A percentile compares a stretch with the other conserved stretches of the same genome.
Evolutionary conservation across 2,888 invertebrate genomes (phyloP).

Genomic region (Atherix ibis): DNA sequence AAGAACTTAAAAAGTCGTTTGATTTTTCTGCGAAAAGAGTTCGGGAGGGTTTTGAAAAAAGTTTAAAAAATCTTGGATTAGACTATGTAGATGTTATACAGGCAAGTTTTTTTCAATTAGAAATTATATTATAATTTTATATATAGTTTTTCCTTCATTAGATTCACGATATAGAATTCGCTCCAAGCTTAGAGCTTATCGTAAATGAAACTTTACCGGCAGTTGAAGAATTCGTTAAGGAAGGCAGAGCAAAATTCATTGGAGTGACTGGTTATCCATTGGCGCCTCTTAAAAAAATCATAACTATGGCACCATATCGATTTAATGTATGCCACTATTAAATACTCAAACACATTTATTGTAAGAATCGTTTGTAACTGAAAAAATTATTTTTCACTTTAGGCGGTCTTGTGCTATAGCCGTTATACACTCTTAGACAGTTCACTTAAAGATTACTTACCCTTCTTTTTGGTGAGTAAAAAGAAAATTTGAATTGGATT

Average conservation of each 20-base stretch:
- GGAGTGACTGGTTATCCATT: conserved; percentile 82
- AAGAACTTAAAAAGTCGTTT: conserved; percentile 56
- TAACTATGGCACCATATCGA: conserved; percentile 41
- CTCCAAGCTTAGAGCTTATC: conserved; percentile 54
- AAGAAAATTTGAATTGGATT: too few species aligned
- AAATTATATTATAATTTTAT: not conserved
- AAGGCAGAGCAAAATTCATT: conserved; percentile 60
- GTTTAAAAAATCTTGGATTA: conserved; percentile 53
- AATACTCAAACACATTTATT: too few species aligned
- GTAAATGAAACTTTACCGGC: conserved; percentile 76
- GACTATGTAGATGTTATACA: conserved; percentile 82
- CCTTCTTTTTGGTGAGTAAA: conserved; percentile 43
- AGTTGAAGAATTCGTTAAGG: conserved; percentile 53
- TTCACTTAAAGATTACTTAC: conserved; percentile 52
- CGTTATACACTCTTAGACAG: conserved; percentile 69
- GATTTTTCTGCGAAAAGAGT: conserved; percentile 70
- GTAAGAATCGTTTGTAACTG: not conserved
- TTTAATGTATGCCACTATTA: conserved; percentile 27
- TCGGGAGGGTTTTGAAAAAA: conserved; percentile 55
- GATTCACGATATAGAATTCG: conserved; percentile 90
- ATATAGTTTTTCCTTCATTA: conserved; percentile 29
- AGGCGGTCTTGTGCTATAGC: conserved; percentile 48
- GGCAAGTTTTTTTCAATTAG: conserved; percentile 33
- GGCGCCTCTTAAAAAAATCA: conserved; percentile 53
- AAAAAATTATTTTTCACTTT: conserved; percentile 2